Conservation (phyloP, 2,797 vertebrate genomes). For the Distichodus sexfasciatus region DNA sequence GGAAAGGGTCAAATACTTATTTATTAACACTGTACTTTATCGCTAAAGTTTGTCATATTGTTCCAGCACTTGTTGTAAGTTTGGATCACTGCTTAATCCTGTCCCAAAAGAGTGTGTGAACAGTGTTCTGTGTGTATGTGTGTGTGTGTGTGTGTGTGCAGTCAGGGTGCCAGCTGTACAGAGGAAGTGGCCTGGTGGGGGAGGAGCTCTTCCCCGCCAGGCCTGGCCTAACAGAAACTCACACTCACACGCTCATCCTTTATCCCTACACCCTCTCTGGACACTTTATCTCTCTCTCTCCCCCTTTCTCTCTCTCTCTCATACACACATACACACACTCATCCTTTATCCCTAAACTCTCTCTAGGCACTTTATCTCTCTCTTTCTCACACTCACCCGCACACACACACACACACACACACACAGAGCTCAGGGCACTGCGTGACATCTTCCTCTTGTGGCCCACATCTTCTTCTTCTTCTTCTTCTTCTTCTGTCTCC, state of each 20-base stretch:
- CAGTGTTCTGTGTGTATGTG: neutral
- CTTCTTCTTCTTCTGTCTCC: neutral
- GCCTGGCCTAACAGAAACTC: neutral
- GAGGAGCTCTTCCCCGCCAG: slow-evolving; percentile 18
- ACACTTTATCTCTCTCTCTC: slow-evolving; percentile 8
- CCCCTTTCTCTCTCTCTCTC: no score
- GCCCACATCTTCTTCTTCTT: neutral
- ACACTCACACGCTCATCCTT: neutral
- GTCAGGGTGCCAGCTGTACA: slow-evolving; percentile 31
- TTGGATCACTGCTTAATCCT: no score
- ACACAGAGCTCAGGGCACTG: neutral
- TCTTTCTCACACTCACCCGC: neutral
- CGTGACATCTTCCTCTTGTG: slow-evolving; percentile 5
- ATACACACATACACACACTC: neutral
- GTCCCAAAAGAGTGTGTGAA: no score
- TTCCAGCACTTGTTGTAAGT: no score
- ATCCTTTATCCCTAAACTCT: no score
- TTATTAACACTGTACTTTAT: no score
- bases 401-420: slow-evolving; percentile 4
- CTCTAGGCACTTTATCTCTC: no score
- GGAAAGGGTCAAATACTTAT: no score
- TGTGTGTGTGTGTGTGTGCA: slow-evolving; percentile 7
- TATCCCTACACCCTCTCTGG: neutral
- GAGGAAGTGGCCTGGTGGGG: slow-evolving; percentile 35
- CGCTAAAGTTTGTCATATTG: no score